phyloP scores from a whole-genome alignment of 2,113 vertebrate species.

The Alaudala cheleensis region DNA sequence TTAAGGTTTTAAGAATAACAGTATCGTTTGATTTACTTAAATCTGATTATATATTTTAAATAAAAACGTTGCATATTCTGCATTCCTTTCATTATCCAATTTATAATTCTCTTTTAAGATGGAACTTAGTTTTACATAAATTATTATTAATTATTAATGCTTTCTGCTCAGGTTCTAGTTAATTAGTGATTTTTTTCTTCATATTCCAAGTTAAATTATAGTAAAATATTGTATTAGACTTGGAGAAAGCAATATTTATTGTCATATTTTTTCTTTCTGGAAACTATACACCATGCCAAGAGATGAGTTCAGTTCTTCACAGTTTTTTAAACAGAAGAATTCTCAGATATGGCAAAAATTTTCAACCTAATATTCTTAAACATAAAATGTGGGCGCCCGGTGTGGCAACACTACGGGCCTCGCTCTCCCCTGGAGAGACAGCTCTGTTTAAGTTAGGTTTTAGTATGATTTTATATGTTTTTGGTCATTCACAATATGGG shows the following conservation, averaged over 20 bases:
- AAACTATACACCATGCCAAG: neutral
- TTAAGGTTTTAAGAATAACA: neutral
- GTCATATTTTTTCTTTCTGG: neutral
- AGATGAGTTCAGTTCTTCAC: neutral
- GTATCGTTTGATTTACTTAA: neutral
- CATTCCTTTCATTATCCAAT: neutral
- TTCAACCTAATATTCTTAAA: neutral
- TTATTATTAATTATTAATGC: neutral
- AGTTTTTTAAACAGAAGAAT: neutral
- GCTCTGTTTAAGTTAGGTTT: too few relatives aligned
- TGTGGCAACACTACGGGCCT: too few relatives aligned
- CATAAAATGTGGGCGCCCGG: too few relatives aligned
- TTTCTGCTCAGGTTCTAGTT: neutral
- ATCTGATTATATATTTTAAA: neutral
- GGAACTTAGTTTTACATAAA: neutral
- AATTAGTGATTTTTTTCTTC: neutral
- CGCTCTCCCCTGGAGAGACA: too few relatives aligned
- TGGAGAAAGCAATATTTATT: neutral
- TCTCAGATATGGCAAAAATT: neutral
- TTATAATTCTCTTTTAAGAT: neutral
- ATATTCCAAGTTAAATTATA: neutral
- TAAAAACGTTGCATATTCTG: neutral
- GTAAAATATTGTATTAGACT: neutral
- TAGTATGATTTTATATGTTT: too few relatives aligned
- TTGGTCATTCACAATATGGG: too few relatives aligned